Percentiles rank a stretch among this genome's conserved stretches.
Conservation (phyloP, 2,888 invertebrate genomes). For the Clanis bilineata region DNA sequence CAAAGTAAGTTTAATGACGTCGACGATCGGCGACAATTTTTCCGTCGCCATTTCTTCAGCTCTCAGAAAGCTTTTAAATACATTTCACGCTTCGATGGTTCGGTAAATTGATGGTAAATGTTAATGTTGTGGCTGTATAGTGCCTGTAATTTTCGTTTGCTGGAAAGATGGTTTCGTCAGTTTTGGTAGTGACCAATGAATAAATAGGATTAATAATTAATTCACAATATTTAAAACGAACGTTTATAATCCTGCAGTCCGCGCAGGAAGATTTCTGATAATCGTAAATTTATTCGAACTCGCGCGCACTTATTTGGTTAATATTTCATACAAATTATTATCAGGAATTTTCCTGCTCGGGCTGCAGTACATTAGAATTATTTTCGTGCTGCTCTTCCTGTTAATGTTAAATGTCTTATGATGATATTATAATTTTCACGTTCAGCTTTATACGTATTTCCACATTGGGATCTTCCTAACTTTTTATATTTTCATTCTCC, state of each 20-base stretch:
- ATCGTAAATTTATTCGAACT: too few species aligned
- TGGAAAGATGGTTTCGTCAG: neutral
- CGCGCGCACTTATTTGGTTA: too few species aligned
- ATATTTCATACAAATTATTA: too few species aligned
- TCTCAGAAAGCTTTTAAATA: slow-evolving; percentile 56
- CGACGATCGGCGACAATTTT: slow-evolving; percentile 40
- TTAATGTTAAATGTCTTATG: too few species aligned
- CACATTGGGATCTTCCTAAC: neutral
- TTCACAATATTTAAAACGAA: too few species aligned
- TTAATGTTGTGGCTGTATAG: slow-evolving; percentile 20
- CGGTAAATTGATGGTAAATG: slow-evolving; percentile 44
- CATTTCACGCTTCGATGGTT: slow-evolving; percentile 37
- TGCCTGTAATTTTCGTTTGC: neutral
- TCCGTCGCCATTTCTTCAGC: slow-evolving; percentile 37
- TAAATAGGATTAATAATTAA: too few species aligned
- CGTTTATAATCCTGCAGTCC: too few species aligned
- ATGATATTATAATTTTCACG: neutral
- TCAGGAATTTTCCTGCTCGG: too few species aligned
- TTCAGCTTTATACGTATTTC: neutral
- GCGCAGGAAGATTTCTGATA: too few species aligned
- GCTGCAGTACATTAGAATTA: too few species aligned
- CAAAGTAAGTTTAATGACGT: slow-evolving; percentile 49
- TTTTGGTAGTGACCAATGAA: too few species aligned
- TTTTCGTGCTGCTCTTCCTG: too few species aligned
- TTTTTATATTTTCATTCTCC: neutral